Evolutionary conservation across 2,888 invertebrate species (phyloP).

Genomic region (Noctua pronuba): DNA sequence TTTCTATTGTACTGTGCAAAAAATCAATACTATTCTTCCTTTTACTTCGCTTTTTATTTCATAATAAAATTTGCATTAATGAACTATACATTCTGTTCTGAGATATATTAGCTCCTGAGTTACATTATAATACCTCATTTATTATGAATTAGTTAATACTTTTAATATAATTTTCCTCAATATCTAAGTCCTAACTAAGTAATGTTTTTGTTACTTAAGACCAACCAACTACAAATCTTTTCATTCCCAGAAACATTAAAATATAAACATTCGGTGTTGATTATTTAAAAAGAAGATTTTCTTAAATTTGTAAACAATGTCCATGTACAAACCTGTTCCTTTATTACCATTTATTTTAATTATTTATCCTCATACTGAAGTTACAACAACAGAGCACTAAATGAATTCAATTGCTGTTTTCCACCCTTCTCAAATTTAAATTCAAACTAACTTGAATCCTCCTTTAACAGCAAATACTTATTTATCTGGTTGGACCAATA

Average conservation of each 20-base stretch:
- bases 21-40: slow-evolving; percentile 30
- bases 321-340: not conserved
- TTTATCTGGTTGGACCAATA: not conserved
- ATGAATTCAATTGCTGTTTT: not conserved
- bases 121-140: not conserved
- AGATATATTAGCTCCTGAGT: not conserved
- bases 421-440: not conserved
- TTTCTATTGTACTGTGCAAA: not conserved
- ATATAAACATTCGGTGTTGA: not conserved
- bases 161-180: not conserved
- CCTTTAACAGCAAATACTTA: not conserved
- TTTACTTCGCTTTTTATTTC: not conserved
- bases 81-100: not conserved
- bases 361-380: not conserved
- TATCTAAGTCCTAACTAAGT: not conserved
- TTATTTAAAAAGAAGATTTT: not conserved
- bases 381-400: not conserved
- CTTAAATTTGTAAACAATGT: not conserved
- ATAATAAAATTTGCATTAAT: not conserved
- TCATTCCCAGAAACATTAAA: not conserved
- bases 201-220: not conserved
- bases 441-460: not conserved
- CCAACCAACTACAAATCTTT: not conserved
- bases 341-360: not conserved
- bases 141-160: not conserved